Base-by-base conservation (phyloP, 2,113 vertebrate genomes). In the Galeopterus variegatus region DNA sequence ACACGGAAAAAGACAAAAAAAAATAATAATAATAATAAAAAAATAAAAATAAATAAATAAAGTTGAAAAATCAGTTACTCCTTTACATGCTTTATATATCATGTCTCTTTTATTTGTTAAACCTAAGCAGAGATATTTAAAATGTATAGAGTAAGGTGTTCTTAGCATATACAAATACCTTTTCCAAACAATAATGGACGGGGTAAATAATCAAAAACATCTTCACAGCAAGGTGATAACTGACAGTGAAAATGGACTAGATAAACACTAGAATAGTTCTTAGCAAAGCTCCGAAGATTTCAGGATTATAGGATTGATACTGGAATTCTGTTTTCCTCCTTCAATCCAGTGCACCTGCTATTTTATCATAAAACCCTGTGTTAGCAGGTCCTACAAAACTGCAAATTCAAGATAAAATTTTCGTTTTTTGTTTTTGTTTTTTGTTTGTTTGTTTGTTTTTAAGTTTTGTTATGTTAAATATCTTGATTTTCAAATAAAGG, bases 221-320 rank as follows among this genome's bases (percentile, higher is more conserved):
- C 36, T 58, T 77, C 5, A 54, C 5, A 41, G 8, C 1, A 19
- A 93, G 33, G 0, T 58, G 41, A n/a, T 48, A 50, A 18, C 36
- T 17, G 23, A 45, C 3, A 19, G 6, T 17, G 4, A 76, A 80
- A 86, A 23, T 12, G 28, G 24, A 60, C 0, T 26, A 4, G 33
- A n/a, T 33, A 64, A 60, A 65, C 0, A 3, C 17, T 24, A 67
- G 36, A 36, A 41, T 18, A 48, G 65, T 50, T 52, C 17, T 60
- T 41, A 36, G 14, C 14, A 88, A 88, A 52, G 1, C 1, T 41
- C 41, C 41, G 23, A 3, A 72, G 23, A 83, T 0, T 48, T 73
- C 5, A 11, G 28, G 10, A 2, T 26, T 24, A 1, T 19, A 33
- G 21, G 8, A 58, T 1, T n/a, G 8, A 21, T 8, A 14, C 23